phyloP scores from a whole-genome alignment of 2,797 vertebrate species.

The Orestias chungarensis region DNA sequence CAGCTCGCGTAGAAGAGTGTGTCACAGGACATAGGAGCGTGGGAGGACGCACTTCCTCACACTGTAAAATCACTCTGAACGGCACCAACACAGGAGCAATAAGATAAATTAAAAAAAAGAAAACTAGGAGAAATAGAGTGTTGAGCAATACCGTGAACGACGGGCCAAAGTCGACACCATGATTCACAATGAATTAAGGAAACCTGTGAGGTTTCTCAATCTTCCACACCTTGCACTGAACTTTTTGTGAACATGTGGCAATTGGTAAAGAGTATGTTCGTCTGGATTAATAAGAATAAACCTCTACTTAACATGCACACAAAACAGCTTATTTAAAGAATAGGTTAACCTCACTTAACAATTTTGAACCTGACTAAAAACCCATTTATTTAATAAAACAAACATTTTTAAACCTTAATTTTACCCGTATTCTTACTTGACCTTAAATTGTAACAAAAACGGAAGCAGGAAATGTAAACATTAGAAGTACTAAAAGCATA shows the following conservation, averaged over 20 bases:
- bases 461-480: background rate
- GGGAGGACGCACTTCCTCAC: slow-evolving; percentile 81
- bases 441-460: background rate
- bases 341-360: slow-evolving; percentile 15
- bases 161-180: slow-evolving; percentile 58
- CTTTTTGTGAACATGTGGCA: slow-evolving; percentile 10
- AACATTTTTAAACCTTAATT: background rate
- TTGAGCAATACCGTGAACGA: slow-evolving; percentile 77
- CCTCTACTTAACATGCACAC: background rate
- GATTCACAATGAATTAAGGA: slow-evolving; percentile 48
- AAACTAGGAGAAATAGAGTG: slow-evolving; percentile 33
- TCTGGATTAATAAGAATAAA: slow-evolving; percentile 17
- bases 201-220: slow-evolving; percentile 45
- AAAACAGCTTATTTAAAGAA: slow-evolving; percentile 10
- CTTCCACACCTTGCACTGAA: slow-evolving; percentile 37
- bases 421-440: background rate
- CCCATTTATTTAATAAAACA: background rate
- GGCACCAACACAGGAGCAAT: slow-evolving; percentile 42
- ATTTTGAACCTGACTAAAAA: background rate
- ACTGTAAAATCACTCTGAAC: slow-evolving; percentile 77
- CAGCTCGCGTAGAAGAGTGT: slow-evolving; percentile 55
- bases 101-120: no score
- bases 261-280: slow-evolving; percentile 19
- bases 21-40: slow-evolving; percentile 63
- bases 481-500: background rate